Base-by-base conservation (phyloP, 2,888 invertebrate genomes). In the Trypoxylon attenuatum region DNA sequence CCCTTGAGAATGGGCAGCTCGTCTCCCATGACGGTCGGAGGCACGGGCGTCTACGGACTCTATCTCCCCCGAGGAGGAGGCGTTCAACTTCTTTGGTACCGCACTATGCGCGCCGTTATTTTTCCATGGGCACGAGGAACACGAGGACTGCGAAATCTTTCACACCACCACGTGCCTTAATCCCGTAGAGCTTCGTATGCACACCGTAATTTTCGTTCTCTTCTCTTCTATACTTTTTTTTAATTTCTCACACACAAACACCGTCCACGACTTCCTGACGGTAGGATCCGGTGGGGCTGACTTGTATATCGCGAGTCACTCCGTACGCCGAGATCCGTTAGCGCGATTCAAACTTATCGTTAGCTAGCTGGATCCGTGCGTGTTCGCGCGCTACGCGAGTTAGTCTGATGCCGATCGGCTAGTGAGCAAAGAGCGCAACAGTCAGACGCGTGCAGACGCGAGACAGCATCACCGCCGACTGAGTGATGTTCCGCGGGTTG, bases 1-100 rank as follows among this genome's bases (percentile, higher is more conserved):
- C 95, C 94, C 89, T 96, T 96, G 74, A 96, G 91, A 86, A 96
- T 96, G 82, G 96, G 95, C 88, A 95, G 90, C 90, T 96, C 95
- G 91, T 96, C 95, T 87, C 92, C 93, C 95, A 95, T 95, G 89
- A 90, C 90, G 77, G 50, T 69, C 59, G 49, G 41, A 61, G 49
- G 33, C 22, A 72, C 58, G 22, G 61, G 54, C 38, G 59, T 29
- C 33, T 52, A 10, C 23, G 46, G n/a, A 58, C 41, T 22, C 27
- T 42, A 33, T 29, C 22, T 46, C 46, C 25, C 45, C 27, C 27
- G 15, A 0, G 49, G 29, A 39, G 19, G 42, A 8, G 39, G 45
- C 18, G 27, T 47, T 33, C 50, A 51, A 21, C 18, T 18, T 43
- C 50, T 38, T 39, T 55, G n/a, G n/a, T n/a, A 57, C 56, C 39